Base-by-base conservation (phyloP, 2,888 invertebrate species). In the Dolichomitus sp. region DNA sequence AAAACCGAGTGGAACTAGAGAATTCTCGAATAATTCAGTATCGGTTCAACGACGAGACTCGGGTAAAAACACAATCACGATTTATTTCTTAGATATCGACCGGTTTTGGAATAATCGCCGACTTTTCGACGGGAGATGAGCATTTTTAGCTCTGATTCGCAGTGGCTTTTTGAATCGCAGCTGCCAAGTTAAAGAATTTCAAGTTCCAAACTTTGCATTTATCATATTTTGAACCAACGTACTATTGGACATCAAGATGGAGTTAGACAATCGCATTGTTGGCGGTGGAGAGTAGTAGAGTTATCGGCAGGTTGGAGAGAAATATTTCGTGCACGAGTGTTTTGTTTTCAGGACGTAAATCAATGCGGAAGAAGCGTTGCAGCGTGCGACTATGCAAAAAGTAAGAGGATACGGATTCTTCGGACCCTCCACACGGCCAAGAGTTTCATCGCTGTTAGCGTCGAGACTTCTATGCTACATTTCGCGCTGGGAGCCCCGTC, bases 271-370 rank as follows among this genome's bases (percentile, higher is more conserved):
- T 70, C 48, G 57, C 68, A 14, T 2, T 23, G n/a, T 14, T 40
- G 19, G 14, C 23, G 37, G 14, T 33, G 50, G n/a, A n/a, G 19
- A 33, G 33, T 37, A 37, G 23, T 45, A 23, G 65, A 70, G 57
- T 65, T 69, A 69, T 69, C 42, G 74, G 23, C 9, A 63, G 59
- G 42, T 27, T 75, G 48, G 45, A 27, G 70, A 45, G 30, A 54
- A 42, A 37, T 30, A 45, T 70, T 30, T n/a, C 6, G 30, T n/a
- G 37, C 33, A 19, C 68, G 19, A 50, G 23, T 50, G 50, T 50
- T 63, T 50, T 50, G 37, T 19, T 68, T 37, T 33, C 23, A n/a
- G 50, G 50, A 73, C 70, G 66, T 73, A 73, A 81, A 81, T 77
- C 68, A 77, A 73, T 52, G 72, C 45, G 68, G 81, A 69, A 73